phyloP scores from a whole-genome alignment of 2,888 invertebrate genomes.

The Drosophila limbata region DNA sequence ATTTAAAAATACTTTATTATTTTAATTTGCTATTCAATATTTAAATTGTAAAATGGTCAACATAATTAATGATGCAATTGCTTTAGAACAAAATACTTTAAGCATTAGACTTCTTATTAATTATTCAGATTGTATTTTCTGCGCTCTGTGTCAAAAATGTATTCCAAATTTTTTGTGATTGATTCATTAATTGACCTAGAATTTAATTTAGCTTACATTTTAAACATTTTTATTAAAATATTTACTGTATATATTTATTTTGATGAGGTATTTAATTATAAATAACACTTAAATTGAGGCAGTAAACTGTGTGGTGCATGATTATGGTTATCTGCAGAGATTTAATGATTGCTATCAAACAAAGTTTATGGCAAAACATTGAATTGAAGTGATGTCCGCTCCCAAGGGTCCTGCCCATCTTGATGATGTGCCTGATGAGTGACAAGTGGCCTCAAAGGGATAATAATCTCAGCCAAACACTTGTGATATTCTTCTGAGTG shows the following conservation, averaged over 20 bases:
- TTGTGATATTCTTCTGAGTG: constrained; percentile 45
- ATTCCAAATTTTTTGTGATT: not conserved
- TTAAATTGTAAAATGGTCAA: not conserved
- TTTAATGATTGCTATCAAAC: constrained; percentile 65
- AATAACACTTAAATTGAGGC: not conserved
- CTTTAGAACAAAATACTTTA: not conserved
- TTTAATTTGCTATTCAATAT: not conserved
- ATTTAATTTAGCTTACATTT: not conserved
- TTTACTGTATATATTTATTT: not conserved
- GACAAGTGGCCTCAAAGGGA: constrained; percentile 68
- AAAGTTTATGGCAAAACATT: constrained; percentile 38
- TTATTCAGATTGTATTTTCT: not conserved
- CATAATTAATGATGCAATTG: not conserved
- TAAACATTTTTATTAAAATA: not conserved
- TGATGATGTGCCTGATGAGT: constrained; percentile 55
- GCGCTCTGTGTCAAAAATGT: not conserved
- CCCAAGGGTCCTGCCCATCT: constrained; percentile 29
- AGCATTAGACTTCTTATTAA: not conserved
- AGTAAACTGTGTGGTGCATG: not conserved
- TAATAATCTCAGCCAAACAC: constrained; percentile 59
- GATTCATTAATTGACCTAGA: not conserved
- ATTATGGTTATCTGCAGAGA: constrained; percentile 47
- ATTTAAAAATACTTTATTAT: not conserved
- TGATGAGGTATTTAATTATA: not conserved
- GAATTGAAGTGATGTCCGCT: constrained; percentile 21